phyloP scores from a whole-genome alignment of 2,797 vertebrate genomes.

The Darevskia mixta region DNA sequence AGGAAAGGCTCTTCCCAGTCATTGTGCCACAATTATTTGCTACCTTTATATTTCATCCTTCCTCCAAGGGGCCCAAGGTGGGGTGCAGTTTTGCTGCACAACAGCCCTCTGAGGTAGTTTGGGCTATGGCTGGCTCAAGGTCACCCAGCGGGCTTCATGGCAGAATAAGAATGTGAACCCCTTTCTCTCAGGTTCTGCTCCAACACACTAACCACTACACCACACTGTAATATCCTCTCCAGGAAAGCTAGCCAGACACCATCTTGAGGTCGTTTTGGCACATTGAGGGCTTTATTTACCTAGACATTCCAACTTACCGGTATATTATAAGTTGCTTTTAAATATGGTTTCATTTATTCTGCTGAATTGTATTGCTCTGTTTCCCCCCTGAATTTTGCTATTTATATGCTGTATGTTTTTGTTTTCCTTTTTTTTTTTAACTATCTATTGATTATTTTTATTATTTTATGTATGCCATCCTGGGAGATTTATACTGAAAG shows the following conservation, averaged over 20 bases:
- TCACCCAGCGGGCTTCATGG: too few species aligned
- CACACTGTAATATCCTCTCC: neutral
- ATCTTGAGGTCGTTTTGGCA: neutral
- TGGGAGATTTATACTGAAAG: neutral
- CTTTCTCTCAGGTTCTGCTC: too few species aligned
- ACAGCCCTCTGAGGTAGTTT: neutral
- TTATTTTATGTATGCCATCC: neutral
- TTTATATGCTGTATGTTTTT: neutral
- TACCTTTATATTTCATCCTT: too few species aligned
- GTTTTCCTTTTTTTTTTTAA: too few species aligned
- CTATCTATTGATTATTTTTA: neutral
- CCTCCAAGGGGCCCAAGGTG: too few species aligned
- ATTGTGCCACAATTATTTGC: neutral
- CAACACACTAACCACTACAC: too few species aligned
- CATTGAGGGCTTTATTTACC: neutral
- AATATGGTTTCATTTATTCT: neutral
- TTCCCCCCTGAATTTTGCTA: neutral
- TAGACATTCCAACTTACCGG: neutral
- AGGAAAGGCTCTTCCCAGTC: neutral
- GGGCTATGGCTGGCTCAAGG: too few species aligned
- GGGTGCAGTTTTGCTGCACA: too few species aligned
- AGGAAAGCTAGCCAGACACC: neutral
- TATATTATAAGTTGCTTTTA: neutral
- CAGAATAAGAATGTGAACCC: too few species aligned
- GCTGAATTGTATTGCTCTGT: neutral